Base-by-base conservation (phyloP, 2,113 vertebrate species). In the Lepus timidus region DNA sequence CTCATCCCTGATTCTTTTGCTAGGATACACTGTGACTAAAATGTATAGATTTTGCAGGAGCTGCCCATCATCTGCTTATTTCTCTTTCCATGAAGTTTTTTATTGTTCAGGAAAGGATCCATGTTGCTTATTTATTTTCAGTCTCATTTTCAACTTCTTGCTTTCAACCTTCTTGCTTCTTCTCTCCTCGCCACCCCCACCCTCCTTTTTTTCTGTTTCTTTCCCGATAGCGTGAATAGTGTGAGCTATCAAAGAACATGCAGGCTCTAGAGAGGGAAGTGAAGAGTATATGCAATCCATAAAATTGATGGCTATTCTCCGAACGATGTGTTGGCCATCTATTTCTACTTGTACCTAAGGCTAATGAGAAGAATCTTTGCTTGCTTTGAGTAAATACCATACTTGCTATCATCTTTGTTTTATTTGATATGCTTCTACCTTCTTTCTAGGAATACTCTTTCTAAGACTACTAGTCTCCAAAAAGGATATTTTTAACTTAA, bases 371-470 rank as follows among this genome's bases (percentile, higher is more conserved):
- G 78, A 49, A 10, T 75, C 22, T 85, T 67, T n/a, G n/a, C 25
- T 62, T 49, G 5, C 29, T 70, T 68, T n/a, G 85, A 90, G 33
- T 70, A 27, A 67, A 44, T 44, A 44, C 44, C 58, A 49, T 76
- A 36, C 7, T 62, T 51, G 80, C n/a, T 23, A 55, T 23, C 22
- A 25, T 39, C 39, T 91, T 85, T 68, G 33, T 92, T 76, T 75
- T 86, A 71, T 62, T 10, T 90, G 31, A 23, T 92, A 85, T 29
- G 5, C 1, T 85, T 93, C 22, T 89, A 4, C 92, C 83, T 97
- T 97, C 88, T 79, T 44, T 44, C 55, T 58, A 96, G 51, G 90
- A 81, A 19, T 27, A 65, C 84, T 95, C 61, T 86, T 94, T 65
- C 91, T 86, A 82, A 0, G 0, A 92, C 33, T 90, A 27, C 67